These are phyloP conservation scores for Strigamia transsilvanica DNA, from an alignment of 2,888 invertebrate genomes.

Conservation along the genomic window DNA sequence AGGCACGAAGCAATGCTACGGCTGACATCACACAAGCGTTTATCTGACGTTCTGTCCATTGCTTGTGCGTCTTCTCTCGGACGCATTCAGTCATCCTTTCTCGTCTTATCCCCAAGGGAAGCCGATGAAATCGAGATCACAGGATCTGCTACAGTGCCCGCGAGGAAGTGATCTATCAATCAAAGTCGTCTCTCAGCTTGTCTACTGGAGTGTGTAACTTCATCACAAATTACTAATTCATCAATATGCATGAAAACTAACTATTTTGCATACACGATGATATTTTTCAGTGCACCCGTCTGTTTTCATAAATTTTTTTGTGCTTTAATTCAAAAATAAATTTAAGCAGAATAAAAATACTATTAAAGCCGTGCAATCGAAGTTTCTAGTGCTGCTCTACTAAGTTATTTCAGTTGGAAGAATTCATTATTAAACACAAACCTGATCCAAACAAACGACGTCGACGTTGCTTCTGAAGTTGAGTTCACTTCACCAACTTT, in stretches of 20 bases:
- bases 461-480: not conserved
- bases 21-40: conserved; percentile 26
- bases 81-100: conserved; percentile 20
- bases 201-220: not conserved
- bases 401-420: not conserved
- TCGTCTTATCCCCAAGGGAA: not conserved
- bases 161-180: conserved; percentile 22
- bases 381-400: not conserved
- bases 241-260: not conserved
- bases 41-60: conserved; percentile 32
- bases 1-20: conserved; percentile 6
- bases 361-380: too few relatives aligned
- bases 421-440: not conserved
- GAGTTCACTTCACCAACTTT: not conserved
- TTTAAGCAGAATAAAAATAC: too few relatives aligned
- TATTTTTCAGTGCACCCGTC: too few relatives aligned
- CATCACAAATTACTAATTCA: not conserved
- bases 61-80: not conserved
- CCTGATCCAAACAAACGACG: not conserved
- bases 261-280: not conserved
- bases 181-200: not conserved
- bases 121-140: conserved; percentile 20
- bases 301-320: too few relatives aligned
- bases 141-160: conserved; percentile 10
- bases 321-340: too few relatives aligned